A percentile compares a stretch with the other conserved stretches of the same genome.
phyloP scores from a whole-genome alignment of 2,888 invertebrate species.

The Ochropacha duplaris region DNA sequence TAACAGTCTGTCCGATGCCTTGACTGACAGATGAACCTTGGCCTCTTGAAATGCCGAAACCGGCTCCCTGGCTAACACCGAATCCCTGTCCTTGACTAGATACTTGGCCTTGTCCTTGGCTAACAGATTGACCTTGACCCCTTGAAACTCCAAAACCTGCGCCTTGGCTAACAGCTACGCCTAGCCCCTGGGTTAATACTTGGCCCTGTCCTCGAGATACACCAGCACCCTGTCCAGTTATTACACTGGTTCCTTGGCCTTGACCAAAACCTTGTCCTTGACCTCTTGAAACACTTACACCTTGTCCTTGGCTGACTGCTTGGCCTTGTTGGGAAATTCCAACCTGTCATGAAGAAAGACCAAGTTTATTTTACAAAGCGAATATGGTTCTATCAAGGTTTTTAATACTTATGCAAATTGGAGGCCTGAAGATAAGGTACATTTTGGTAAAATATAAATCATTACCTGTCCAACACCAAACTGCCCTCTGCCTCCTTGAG shows the following conservation, averaged over 20 bases:
- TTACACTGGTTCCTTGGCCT: slow-evolving; percentile 20
- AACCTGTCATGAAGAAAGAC: slow-evolving; percentile 15
- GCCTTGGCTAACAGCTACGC: slow-evolving; percentile 8
- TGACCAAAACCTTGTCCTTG: slow-evolving; percentile 13
- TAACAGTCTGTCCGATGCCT: slow-evolving; percentile 11
- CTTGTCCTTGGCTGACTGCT: slow-evolving; percentile 25
- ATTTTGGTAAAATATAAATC: too few relatives aligned
- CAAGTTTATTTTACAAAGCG: too few relatives aligned
- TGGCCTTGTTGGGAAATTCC: slow-evolving; percentile 21
- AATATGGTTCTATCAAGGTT: too few relatives aligned
- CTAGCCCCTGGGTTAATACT: slow-evolving; percentile 21
- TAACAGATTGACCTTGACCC: slow-evolving; percentile 20
- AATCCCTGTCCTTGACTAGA: slow-evolving; percentile 23
- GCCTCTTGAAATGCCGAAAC: slow-evolving; percentile 8
- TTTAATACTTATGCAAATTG: neutral
- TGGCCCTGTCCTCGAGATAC: slow-evolving; percentile 16
- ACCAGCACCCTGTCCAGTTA: slow-evolving; percentile 19
- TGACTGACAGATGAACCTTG: slow-evolving; percentile 25
- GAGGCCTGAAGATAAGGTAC: too few relatives aligned
- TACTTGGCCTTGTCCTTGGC: slow-evolving; percentile 8
- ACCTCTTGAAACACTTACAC: slow-evolving; percentile 16
- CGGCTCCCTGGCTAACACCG: slow-evolving; percentile 11
- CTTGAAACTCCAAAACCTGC: slow-evolving; percentile 6
- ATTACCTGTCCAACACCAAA: slow-evolving; percentile 43
- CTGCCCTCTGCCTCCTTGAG: slow-evolving; percentile 41